A percentile compares a stretch with the other conserved stretches of the same genome.
These are phyloP conservation scores for Cryptotermes secundus DNA, from an alignment of 1,140 invertebrate genomes.

Conservation along the genomic window DNA sequence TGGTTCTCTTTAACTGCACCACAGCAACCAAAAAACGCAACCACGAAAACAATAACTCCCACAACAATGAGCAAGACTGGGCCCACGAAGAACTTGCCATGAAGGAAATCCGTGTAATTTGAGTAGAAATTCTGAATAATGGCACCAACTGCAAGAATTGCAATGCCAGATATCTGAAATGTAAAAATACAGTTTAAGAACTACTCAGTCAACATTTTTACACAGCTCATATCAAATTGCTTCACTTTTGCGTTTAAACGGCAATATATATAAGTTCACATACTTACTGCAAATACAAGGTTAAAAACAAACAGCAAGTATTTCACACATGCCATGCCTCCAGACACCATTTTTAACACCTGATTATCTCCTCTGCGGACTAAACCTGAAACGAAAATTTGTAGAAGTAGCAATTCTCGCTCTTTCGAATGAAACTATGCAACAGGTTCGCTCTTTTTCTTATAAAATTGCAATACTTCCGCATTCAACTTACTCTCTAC, in stretches of 20 bases:
- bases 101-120: slow-evolving; percentile 68
- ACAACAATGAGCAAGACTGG: slow-evolving; percentile 79
- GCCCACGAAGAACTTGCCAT: slow-evolving; percentile 67
- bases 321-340: slow-evolving; percentile 76
- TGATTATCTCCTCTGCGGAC: not conserved
- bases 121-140: slow-evolving; percentile 64
- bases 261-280: not conserved
- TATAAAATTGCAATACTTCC: not conserved
- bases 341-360: slow-evolving; percentile 60
- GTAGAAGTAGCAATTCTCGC: not conserved
- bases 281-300: slow-evolving; percentile 79
- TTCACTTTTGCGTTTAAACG: too few relatives aligned
- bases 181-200: slow-evolving; percentile 17
- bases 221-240: not conserved
- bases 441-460: not conserved
- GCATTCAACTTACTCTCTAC: not conserved
- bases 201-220: not conserved
- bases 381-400: not conserved
- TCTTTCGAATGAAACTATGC: not conserved
- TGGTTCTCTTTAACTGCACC: slow-evolving; percentile 83
- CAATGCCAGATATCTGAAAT: slow-evolving; percentile 72
- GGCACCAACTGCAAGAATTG: slow-evolving; percentile 70
- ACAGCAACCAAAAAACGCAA: slow-evolving; percentile 87
- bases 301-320: slow-evolving; percentile 83
- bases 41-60: slow-evolving; percentile 79